Evolutionary conservation across 2,113 vertebrate genomes (phyloP).

Genomic region (Anser brachyrhynchus): DNA sequence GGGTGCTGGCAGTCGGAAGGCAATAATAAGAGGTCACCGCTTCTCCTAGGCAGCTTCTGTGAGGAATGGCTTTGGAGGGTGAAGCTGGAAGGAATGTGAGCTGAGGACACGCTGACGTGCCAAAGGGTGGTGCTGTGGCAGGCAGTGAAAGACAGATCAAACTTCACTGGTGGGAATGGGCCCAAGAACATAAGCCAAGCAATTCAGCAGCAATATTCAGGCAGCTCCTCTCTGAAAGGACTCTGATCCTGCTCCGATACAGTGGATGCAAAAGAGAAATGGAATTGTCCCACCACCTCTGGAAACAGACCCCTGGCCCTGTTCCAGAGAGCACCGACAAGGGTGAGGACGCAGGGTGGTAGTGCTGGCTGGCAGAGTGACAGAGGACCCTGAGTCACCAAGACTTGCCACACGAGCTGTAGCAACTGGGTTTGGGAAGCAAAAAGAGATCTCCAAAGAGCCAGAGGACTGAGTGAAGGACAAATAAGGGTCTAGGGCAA

Average conservation of each 20-base stretch:
- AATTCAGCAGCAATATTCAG: accelerated
- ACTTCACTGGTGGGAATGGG: neutral
- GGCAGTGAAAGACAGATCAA: neutral
- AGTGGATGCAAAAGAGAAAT: neutral
- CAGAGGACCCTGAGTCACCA: neutral
- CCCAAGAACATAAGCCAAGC: neutral
- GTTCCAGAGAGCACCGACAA: neutral
- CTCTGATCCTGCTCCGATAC: neutral
- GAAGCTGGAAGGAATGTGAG: neutral
- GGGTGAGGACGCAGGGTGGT: neutral
- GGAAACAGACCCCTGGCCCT: neutral
- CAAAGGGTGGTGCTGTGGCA: neutral
- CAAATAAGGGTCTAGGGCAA: neutral
- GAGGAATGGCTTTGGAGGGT: neutral
- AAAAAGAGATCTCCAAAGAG: neutral
- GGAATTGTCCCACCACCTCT: neutral
- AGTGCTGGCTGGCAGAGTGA: neutral
- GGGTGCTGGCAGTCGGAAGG: neutral
- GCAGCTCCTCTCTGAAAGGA: neutral
- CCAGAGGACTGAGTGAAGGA: neutral
- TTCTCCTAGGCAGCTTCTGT: neutral
- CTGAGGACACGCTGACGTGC: accelerated
- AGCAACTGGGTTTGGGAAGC: neutral
- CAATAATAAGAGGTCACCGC: neutral
- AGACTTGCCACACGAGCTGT: neutral